Evolutionary conservation across 2,888 invertebrate species (phyloP).

Genomic region (Ellobium chinense): DNA sequence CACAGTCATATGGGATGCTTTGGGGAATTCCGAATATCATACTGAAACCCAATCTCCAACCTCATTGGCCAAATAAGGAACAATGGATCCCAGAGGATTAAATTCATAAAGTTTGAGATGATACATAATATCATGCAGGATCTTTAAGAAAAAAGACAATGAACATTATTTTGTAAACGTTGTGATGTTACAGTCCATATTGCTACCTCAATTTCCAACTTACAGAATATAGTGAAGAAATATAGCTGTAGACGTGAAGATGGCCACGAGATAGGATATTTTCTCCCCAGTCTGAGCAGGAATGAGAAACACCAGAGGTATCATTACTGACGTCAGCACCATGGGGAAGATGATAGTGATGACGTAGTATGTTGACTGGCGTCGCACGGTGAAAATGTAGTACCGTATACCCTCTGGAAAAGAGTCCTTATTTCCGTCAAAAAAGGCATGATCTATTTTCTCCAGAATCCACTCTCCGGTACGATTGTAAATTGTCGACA

Average conservation of each 20-base stretch:
- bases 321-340: conserved; percentile 13
- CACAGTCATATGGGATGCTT: no score
- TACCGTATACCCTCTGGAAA: not conserved
- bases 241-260: not conserved
- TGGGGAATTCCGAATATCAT: no score
- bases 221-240: not conserved
- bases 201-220: no score
- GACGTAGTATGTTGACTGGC: not conserved
- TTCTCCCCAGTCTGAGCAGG: not conserved
- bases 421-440: not conserved
- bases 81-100: no score
- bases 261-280: conserved; percentile 1
- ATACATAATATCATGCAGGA: no score
- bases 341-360: conserved; percentile 3
- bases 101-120: no score
- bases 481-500: not conserved
- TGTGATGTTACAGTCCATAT: no score
- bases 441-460: not conserved
- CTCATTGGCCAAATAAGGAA: no score
- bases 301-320: not conserved
- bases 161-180: no score
- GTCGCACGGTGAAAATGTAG: not conserved
- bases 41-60: no score
- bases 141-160: no score
- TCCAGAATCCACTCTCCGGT: not conserved